phyloP scores from a whole-genome alignment of 2,888 invertebrate species.

The Mycalesis mineus region DNA sequence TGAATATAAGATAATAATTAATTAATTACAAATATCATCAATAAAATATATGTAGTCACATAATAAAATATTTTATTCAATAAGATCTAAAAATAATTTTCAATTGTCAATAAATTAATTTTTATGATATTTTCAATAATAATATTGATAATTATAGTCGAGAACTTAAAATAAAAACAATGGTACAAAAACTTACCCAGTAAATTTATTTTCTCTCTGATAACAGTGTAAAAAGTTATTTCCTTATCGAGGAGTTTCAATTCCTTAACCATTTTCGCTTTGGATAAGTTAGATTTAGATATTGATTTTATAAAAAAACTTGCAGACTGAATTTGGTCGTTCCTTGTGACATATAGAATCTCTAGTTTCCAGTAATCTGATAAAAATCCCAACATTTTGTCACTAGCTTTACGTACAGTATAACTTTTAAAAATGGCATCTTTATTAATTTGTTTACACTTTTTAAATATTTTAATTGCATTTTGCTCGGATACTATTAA shows the following conservation, averaged over 20 bases:
- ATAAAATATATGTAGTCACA: not conserved
- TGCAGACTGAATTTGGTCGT: conserved; percentile 35
- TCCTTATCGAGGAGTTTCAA: conserved; percentile 58
- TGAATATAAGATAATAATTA: conserved; percentile 33
- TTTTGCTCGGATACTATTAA: conserved; percentile 28
- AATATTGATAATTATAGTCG: too few relatives aligned
- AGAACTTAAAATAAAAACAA: conserved; percentile 2
- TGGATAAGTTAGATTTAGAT: conserved; percentile 53
- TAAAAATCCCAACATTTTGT: conserved; percentile 65
- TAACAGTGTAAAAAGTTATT: conserved; percentile 49
- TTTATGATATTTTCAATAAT: too few relatives aligned
- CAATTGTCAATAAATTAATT: too few relatives aligned
- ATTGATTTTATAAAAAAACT: conserved; percentile 62
- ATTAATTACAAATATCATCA: not conserved
- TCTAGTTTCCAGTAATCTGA: conserved; percentile 65
- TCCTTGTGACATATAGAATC: conserved; percentile 38
- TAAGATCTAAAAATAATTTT: too few relatives aligned
- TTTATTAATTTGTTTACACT: conserved; percentile 35
- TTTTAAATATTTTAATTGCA: conserved; percentile 48
- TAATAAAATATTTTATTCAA: too few relatives aligned
- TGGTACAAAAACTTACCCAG: conserved; percentile 44
- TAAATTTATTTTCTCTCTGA: conserved; percentile 48
- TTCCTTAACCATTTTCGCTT: conserved; percentile 60
- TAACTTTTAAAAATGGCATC: conserved; percentile 40
- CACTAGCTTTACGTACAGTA: conserved; percentile 49